Percentiles rank a stretch among this genome's conserved stretches.
Conservation (phyloP, 1,140 invertebrate species). For the Camponotus pennsylvanicus region DNA sequence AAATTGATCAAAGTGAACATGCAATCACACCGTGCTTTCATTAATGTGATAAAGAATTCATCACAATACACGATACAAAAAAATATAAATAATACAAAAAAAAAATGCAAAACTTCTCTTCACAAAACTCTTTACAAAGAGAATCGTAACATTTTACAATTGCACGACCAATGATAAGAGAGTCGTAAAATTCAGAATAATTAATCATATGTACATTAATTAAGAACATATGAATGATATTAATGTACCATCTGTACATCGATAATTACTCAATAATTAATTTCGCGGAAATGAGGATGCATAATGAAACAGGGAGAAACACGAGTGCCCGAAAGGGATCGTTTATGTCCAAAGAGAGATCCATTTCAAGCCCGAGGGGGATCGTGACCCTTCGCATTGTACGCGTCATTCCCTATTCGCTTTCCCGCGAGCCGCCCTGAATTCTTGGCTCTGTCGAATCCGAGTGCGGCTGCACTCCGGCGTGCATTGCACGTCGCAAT, state of each 20-base stretch:
- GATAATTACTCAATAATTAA: constrained; percentile 15
- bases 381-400: constrained; percentile 42
- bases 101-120: too few relatives aligned
- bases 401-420: neutral
- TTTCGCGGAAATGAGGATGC: constrained; percentile 5
- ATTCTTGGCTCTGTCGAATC: constrained; percentile 26
- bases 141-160: neutral
- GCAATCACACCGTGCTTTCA: too few relatives aligned
- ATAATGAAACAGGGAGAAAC: constrained; percentile 4
- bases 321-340: neutral
- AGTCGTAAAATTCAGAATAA: neutral
- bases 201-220: neutral
- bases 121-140: neutral
- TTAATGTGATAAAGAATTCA: too few relatives aligned
- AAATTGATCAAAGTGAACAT: too few relatives aligned
- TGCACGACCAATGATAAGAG: neutral
- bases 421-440: neutral
- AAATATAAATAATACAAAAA: too few relatives aligned
- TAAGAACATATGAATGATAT: neutral
- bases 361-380: constrained; percentile 23
- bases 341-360: constrained; percentile 24
- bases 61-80: too few relatives aligned
- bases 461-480: constrained; percentile 21
- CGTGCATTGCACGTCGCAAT: constrained; percentile 48
- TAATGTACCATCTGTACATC: neutral